Evolutionary conservation across 1,140 invertebrate genomes (phyloP), one percentile per base, ranked within the genome.

Genomic region (Aphelenchoides avenae): DNA sequence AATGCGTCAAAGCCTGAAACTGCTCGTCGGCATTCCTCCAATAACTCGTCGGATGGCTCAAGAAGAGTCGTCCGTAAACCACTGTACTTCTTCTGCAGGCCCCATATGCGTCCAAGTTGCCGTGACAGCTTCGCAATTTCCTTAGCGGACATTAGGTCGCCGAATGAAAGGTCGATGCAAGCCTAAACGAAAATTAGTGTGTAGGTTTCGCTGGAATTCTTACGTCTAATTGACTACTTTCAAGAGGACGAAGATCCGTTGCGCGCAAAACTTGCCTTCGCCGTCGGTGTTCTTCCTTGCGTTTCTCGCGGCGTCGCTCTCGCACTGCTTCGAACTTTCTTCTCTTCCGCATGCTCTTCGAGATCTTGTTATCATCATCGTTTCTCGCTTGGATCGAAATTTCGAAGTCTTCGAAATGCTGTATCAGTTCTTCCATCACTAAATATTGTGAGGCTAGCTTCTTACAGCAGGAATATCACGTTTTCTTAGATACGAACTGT

Each of bases 21-120:
- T 2, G n/a, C 53, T 44, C 26, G n/a, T 44, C 39, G 48, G 4
- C 48, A 50, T 43, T 52, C 26, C 13, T 54, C 48, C 22, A 60
- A 44, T 18, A 61, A 44, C 20, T 57, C 15, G 15, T 11, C 1
- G n/a, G 48, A 56, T 58, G 15, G 50, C 5, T 13, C 51, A 30
- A 13, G 24, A 30, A 55, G n/a, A 5, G 15, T 13, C 48, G 50
- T 52, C 20, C 53, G 15, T 53, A 50, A 22, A 22, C 48, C 48
- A n/a, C 53, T 13, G 39, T 49, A 50, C 49, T 15, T 59, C 29
- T 55, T 55, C 3, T 55, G 52, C 54, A 55, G 52, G 18, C 54
- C 26, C 54, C 52, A 55, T 31, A 55, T 27, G n/a, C 52, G 54
- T 2, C 52, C 24, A 18, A 55, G 22, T 40, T 55, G 52, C 3